Evolutionary conservation across 2,888 invertebrate species (phyloP).

Genomic region (Eupithecia insigniata): DNA sequence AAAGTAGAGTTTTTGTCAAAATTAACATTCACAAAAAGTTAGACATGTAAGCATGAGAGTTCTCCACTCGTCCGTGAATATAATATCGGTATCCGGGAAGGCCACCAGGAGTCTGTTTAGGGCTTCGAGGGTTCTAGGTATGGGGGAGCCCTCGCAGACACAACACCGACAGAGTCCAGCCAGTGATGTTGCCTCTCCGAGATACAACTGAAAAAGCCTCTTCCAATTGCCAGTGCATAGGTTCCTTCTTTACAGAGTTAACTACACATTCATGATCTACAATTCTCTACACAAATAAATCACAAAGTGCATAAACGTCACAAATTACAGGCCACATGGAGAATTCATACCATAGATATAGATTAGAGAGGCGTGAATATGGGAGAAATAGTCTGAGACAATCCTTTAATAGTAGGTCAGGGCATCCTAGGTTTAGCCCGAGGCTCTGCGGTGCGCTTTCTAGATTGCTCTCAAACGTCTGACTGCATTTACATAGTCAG

Average conservation of each 20-base stretch:
- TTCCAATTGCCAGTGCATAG: background rate
- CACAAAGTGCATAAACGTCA: slow-evolving; percentile 64
- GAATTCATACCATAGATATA: slow-evolving; percentile 27
- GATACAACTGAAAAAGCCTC: no score
- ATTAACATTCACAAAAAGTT: no score
- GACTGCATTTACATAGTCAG: slow-evolving; percentile 37
- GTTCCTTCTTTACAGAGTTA: background rate
- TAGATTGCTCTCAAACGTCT: slow-evolving; percentile 54
- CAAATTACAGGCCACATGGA: slow-evolving; percentile 72
- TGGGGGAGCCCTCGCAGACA: no score
- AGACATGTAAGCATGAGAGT: no score
- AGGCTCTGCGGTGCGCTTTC: slow-evolving; percentile 54
- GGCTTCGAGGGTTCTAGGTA: no score
- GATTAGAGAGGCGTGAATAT: slow-evolving; percentile 57
- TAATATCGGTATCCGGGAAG: no score
- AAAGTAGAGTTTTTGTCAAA: no score
- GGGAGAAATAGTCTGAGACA: slow-evolving; percentile 71
- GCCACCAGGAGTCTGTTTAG: no score
- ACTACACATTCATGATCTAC: background rate
- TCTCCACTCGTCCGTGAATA: no score
- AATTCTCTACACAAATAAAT: slow-evolving; percentile 79
- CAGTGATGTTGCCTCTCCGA: no score
- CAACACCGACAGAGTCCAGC: no score
- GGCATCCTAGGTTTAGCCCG: slow-evolving; percentile 61
- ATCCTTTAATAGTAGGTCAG: slow-evolving; percentile 75